A percentile compares a stretch with the other conserved stretches of the same genome.
Evolutionary conservation across 2,797 vertebrate genomes (phyloP).

Genomic region (Schizothorax lantsangensis): DNA sequence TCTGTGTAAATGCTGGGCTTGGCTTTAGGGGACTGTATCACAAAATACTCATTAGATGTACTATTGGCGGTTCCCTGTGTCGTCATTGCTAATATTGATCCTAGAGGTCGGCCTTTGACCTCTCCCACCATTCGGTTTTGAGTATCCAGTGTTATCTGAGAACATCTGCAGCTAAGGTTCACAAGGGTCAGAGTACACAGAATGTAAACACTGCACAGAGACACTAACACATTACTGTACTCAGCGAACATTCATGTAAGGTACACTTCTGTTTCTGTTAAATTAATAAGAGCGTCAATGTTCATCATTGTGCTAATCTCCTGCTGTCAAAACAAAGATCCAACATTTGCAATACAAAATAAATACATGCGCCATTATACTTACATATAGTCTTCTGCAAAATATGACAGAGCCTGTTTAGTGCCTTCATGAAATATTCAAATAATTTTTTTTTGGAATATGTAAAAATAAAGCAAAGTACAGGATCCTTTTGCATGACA

Average conservation of each 20-base stretch:
- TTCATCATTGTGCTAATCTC: background rate
- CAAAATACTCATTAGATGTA: background rate
- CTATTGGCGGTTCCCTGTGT: background rate
- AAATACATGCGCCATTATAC: background rate
- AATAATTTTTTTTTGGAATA: background rate
- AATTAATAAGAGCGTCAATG: background rate
- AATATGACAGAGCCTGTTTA: background rate
- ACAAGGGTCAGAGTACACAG: constrained; percentile 52
- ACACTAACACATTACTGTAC: constrained; percentile 35
- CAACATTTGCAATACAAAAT: background rate
- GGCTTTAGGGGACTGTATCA: background rate
- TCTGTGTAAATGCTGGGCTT: background rate
- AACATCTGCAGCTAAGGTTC: constrained; percentile 52
- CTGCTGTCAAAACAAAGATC: background rate
- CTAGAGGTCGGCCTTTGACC: constrained; percentile 25
- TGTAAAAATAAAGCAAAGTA: background rate
- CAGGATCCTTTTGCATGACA: background rate
- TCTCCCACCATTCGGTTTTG: constrained; percentile 37
- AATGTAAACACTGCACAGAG: constrained; percentile 56
- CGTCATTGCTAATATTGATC: constrained; percentile 26
- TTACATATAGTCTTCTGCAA: background rate
- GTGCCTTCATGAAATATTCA: background rate
- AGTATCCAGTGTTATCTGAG: constrained; percentile 55
- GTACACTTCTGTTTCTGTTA: background rate
- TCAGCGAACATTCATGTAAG: background rate